These are phyloP conservation scores for Chelon labrosus DNA, from an alignment of 2,797 vertebrate genomes.

Conservation along the genomic window DNA sequence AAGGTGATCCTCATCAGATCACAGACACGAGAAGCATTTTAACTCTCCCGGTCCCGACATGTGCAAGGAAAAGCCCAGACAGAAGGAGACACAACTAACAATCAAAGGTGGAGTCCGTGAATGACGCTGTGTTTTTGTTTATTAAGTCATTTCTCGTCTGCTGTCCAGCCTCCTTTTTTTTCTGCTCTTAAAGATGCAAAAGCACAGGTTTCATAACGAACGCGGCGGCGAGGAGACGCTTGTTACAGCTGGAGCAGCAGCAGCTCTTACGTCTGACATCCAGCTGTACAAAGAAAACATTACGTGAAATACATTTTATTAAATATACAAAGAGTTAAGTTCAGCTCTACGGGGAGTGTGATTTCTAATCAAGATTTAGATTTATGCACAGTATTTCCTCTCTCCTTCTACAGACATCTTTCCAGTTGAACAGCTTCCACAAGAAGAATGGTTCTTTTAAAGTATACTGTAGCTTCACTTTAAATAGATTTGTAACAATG, in stretches of 20 bases:
- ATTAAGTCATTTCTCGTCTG: slow-evolving; percentile 65
- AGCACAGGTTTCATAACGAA: slow-evolving; percentile 25
- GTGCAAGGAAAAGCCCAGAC: slow-evolving; percentile 61
- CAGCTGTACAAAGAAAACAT: slow-evolving; percentile 22
- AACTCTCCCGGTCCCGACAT: slow-evolving; percentile 61
- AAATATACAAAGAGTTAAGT: slow-evolving; percentile 24
- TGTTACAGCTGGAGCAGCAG: not conserved
- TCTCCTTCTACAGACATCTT: not conserved
- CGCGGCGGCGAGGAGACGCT: slow-evolving; percentile 6
- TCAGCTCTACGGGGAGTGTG: slow-evolving; percentile 24
- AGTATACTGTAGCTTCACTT: slow-evolving; percentile 59
- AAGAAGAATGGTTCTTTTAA: slow-evolving; percentile 34
- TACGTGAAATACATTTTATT: not conserved
- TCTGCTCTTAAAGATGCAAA: slow-evolving; percentile 31
- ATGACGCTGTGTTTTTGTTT: slow-evolving; percentile 61
- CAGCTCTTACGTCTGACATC: slow-evolving; percentile 8
- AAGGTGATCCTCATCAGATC: slow-evolving; percentile 85
- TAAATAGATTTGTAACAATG: slow-evolving; percentile 84
- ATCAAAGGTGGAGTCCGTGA: slow-evolving; percentile 64
- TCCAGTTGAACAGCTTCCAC: not conserved
- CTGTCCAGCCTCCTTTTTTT: slow-evolving; percentile 43
- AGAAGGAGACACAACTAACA: slow-evolving; percentile 61
- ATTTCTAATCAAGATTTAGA: slow-evolving; percentile 14
- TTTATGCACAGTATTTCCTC: slow-evolving; percentile 10
- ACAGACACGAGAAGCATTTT: slow-evolving; percentile 81